Evolutionary conservation across 2,888 invertebrate species (phyloP).

Genomic region (Parelbella ahira): DNA sequence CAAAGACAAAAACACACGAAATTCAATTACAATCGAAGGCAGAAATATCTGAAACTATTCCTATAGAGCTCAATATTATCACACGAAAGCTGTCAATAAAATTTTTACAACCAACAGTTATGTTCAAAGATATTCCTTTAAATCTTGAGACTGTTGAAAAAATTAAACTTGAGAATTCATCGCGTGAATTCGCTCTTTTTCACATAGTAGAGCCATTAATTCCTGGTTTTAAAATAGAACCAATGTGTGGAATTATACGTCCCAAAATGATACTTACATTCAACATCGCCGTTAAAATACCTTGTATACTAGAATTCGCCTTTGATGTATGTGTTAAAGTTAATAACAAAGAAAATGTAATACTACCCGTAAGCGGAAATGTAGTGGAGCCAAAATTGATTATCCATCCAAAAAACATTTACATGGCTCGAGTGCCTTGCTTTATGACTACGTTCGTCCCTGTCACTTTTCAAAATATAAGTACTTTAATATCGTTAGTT

Average conservation of each 20-base stretch:
- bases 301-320: conserved; percentile 60
- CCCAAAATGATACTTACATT: conserved; percentile 72
- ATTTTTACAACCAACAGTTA: conserved; percentile 53
- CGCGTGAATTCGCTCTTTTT: conserved; percentile 74
- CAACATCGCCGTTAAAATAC: conserved; percentile 62
- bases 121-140: conserved; percentile 64
- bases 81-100: conserved; percentile 65
- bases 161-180: conserved; percentile 74
- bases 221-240: conserved; percentile 71
- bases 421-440: conserved; percentile 70
- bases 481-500: conserved; percentile 46
- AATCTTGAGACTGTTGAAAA: conserved; percentile 61
- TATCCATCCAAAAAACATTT: conserved; percentile 72
- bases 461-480: conserved; percentile 58
- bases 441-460: conserved; percentile 61
- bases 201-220: conserved; percentile 70
- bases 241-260: conserved; percentile 71
- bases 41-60: conserved; percentile 37
- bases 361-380: conserved; percentile 64
- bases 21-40: conserved; percentile 49
- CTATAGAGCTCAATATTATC: conserved; percentile 56
- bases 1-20: conserved; percentile 64
- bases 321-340: conserved; percentile 63
- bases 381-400: conserved; percentile 72
- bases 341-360: conserved; percentile 66